Evolutionary conservation across 2,888 invertebrate species (phyloP), one percentile per base, ranked within the genome.

Genomic region (Epicampocera succincta): DNA sequence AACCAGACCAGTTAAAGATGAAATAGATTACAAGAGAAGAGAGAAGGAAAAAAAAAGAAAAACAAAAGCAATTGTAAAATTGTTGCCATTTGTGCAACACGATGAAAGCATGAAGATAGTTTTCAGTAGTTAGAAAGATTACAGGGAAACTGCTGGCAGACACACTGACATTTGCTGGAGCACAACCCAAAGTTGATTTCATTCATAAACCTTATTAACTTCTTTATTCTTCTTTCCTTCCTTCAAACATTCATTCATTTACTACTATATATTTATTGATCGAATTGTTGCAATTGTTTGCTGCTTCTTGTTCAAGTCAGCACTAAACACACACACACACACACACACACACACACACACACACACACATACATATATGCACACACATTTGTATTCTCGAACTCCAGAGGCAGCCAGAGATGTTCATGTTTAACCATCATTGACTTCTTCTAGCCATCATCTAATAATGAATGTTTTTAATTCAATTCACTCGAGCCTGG

Each of bases 181-280:
- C 44, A 21, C n/a, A 60, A 21, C 33, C 21, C 13, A 33, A 50
- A 42, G 38, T 68, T 25, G 5, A 5, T 68, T 76, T 76, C 75
- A 76, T 76, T 76, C 75, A 75, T 42, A 76, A 76, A 68, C 33
- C 68, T 76, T 60, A 52, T 76, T 68, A 68, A 61, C 60, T 68
- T 44, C 33, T 21, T 58, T 69, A 29, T 58, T 56, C 25, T 25
- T 2, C 38, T 15, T 21, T n/a, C 25, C 2, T 13, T 11, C 21
- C 2, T 71, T 17, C 48, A 25, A 3, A 13, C 11, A 44, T 46
- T 19, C 44, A 15, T 38, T 74, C 46, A 63, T 52, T 42, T 15
- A n/a, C n/a, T n/a, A n/a, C n/a, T n/a, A n/a, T n/a, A n/a, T 19
- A 54, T 65, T 65, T 48, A 56, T 56, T 74, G 46, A 74, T 58